Evolutionary conservation across 2,113 vertebrate species (phyloP).

Genomic region (Calonectris borealis): DNA sequence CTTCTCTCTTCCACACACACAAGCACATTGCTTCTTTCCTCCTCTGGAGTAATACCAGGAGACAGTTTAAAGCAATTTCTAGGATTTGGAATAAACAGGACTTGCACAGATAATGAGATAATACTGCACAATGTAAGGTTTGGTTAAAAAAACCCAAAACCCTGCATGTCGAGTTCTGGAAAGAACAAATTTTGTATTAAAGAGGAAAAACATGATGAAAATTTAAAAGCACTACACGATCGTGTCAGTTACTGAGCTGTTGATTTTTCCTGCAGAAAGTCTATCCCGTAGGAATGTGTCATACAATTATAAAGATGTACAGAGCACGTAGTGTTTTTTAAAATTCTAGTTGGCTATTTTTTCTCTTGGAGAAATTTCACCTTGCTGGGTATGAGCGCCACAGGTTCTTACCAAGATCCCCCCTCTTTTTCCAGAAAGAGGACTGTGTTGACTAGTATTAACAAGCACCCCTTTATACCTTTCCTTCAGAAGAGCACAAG

Average conservation of each 20-base stretch:
- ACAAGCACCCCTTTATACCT: slow-evolving; percentile 59
- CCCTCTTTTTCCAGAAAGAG: slow-evolving; percentile 41
- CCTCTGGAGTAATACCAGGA: not conserved
- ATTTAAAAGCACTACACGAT: not conserved
- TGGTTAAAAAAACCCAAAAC: not conserved
- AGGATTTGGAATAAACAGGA: not conserved
- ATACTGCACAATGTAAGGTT: not conserved
- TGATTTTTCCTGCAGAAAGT: not conserved
- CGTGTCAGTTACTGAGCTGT: not conserved
- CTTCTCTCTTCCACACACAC: not conserved
- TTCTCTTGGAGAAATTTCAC: not conserved
- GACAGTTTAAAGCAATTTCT: not conserved
- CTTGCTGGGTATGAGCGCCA: not conserved
- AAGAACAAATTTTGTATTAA: not conserved
- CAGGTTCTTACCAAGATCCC: not conserved
- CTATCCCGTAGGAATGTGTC: not conserved
- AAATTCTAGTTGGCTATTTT: not conserved
- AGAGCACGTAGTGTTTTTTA: not conserved
- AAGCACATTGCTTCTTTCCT: not conserved
- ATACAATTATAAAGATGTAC: not conserved
- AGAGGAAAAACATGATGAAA: not conserved
- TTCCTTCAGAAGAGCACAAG: slow-evolving; percentile 36
- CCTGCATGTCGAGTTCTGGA: not conserved
- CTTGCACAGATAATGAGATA: not conserved
- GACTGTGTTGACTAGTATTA: slow-evolving; percentile 5